Conservation (phyloP, 2,113 vertebrate genomes). For the Dasyprocta punctata region DNA sequence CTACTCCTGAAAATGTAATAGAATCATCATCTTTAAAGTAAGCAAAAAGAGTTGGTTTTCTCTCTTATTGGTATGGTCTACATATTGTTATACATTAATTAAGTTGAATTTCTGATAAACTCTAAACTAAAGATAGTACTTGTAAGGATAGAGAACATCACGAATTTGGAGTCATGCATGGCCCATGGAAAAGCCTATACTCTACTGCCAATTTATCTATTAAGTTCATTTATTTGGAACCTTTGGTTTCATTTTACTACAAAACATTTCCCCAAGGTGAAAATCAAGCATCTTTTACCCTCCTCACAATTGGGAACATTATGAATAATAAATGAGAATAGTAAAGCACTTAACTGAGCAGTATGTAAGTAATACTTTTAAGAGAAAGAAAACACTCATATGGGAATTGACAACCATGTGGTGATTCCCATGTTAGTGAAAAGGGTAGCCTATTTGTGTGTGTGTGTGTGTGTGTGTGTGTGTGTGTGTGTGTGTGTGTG, state of each 20-base stretch:
- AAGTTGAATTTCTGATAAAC: neutral
- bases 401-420: conserved; percentile 42
- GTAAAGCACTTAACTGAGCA: conserved; percentile 62
- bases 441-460: neutral
- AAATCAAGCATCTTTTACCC: conserved; percentile 37
- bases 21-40: neutral
- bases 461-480: too few species aligned
- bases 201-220: neutral
- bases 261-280: conserved; percentile 52
- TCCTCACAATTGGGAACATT: conserved; percentile 29
- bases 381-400: conserved; percentile 33
- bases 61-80: neutral
- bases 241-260: conserved; percentile 49
- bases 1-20: neutral
- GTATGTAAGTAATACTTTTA: conserved; percentile 63
- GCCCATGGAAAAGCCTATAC: neutral
- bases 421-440: neutral
- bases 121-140: neutral
- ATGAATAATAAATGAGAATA: conserved; percentile 74
- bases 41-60: neutral
- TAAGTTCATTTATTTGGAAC: conserved; percentile 29
- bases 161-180: neutral
- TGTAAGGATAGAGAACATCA: neutral
- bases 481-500: too few species aligned
- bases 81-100: neutral